Percentiles rank a stretch among this genome's conserved stretches.
These are phyloP conservation scores for Siphlonurus alternatus DNA, from an alignment of 2,888 invertebrate species.

Conservation along the genomic window DNA sequence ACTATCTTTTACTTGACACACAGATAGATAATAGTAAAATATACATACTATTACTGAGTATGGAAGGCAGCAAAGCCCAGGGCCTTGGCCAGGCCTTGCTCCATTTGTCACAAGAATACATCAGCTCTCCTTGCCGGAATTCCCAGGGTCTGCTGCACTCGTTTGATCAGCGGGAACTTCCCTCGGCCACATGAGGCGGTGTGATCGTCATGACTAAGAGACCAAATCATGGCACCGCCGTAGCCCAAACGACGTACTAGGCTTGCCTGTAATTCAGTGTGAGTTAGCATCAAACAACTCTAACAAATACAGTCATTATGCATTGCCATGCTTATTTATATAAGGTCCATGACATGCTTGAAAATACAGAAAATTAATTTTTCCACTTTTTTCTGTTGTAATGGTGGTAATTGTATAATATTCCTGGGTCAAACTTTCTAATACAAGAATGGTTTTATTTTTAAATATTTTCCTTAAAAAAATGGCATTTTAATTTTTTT, in stretches of 20 bases:
- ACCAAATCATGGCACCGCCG: conserved; percentile 72
- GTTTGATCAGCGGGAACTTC: background rate
- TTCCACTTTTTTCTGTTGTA: no score
- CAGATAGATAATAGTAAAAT: background rate
- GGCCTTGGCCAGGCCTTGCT: conserved; percentile 18
- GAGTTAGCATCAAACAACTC: no score
- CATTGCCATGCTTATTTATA: no score
- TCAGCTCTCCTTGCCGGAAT: background rate
- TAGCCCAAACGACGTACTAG: conserved; percentile 44
- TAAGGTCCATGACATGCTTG: no score
- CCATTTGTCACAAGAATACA: conserved; percentile 20
- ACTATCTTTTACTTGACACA: background rate
- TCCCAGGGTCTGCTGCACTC: background rate
- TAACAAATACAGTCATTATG: no score
- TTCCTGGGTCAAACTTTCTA: no score
- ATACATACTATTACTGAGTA: background rate
- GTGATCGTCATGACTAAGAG: conserved; percentile 66
- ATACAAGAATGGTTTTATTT: no score
- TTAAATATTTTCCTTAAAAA: no score
- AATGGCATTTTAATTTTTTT: no score
- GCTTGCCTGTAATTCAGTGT: conserved; percentile 28
- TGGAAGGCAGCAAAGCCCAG: conserved; percentile 7
- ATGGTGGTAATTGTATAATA: no score
- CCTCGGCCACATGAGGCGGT: background rate
- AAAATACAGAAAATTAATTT: no score